Evolutionary conservation across 2,888 invertebrate species (phyloP).

Genomic region (Sarcophaga carnaria): DNA sequence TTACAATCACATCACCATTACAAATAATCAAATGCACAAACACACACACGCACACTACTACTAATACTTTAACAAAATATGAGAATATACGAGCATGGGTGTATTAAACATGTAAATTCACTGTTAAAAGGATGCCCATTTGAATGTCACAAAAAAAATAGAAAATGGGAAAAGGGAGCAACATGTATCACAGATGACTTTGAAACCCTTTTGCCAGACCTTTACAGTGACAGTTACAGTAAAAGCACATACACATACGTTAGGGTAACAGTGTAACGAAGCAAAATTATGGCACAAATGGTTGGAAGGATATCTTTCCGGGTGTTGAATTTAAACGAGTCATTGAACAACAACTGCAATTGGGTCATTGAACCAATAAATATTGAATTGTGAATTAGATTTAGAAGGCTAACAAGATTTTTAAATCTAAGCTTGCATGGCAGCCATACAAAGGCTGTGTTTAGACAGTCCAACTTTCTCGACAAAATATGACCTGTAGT

Average conservation of each 20-base stretch:
- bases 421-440: no score
- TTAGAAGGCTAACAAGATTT: neutral
- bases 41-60: slow-evolving; percentile 9
- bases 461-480: no score
- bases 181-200: slow-evolving; percentile 55
- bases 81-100: neutral
- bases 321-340: no score
- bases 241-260: neutral
- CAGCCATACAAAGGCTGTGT: no score
- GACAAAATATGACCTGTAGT: neutral
- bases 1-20: neutral
- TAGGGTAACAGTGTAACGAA: neutral
- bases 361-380: no score
- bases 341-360: no score
- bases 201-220: slow-evolving; percentile 42
- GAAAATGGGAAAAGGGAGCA: neutral
- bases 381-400: neutral
- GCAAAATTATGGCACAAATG: no score
- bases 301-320: no score
- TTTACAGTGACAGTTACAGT: slow-evolving; percentile 12
- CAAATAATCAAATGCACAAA: slow-evolving; percentile 4
- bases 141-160: slow-evolving; percentile 40
- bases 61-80: neutral
- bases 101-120: neutral
- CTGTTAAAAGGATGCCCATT: slow-evolving; percentile 58